Base-by-base conservation (phyloP, 1,140 invertebrate genomes). In the Orchesella cincta region DNA sequence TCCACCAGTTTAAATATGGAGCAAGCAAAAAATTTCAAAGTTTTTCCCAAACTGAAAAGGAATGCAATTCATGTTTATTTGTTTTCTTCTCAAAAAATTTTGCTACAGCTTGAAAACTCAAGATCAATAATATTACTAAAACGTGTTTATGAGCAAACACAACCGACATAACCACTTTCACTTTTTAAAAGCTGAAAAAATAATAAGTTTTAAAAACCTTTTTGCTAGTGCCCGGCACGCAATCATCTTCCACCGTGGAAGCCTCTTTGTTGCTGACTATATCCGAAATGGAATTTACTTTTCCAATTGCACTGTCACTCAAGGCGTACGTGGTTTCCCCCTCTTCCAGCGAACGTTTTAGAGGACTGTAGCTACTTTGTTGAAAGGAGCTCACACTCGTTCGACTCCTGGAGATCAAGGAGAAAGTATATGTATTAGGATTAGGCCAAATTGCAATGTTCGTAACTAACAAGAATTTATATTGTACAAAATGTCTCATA, bases 321-420 rank as follows among this genome's bases (percentile, higher is more conserved):
- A 67, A 31, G 12, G 62, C 62, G n/a, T 67, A 67, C 23, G 62
- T 5, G n/a, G 28, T 29, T 31, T 67, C 62, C n/a, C 8, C 62
- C 62, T 67, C 62, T 33, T 67, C 62, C 62, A 67, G 33, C 3
- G 62, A 67, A 14, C 62, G 8, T 33, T 67, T 67, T 20, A n/a
- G n/a, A 12, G 62, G 62, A 33, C 62, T 73, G 71, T 28, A n/a
- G 67, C 67, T 8, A 73, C 71, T 46, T 28, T 36, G 34, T 29
- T 77, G 76, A 26, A 67, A 64, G 46, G 77, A 78, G 33, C 72
- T 78, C n/a, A 34, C 36, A 75, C 77, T 78, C 1, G 72, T 39
- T 12, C 77, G 33, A 79, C 74, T 79, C 77, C 77, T 78, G 54
- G 1, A n/a, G n/a, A n/a, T 2, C 70, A 33, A 74, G 36, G 16